phyloP scores from a whole-genome alignment of 2,888 invertebrate genomes.

The Crematogaster levior region DNA sequence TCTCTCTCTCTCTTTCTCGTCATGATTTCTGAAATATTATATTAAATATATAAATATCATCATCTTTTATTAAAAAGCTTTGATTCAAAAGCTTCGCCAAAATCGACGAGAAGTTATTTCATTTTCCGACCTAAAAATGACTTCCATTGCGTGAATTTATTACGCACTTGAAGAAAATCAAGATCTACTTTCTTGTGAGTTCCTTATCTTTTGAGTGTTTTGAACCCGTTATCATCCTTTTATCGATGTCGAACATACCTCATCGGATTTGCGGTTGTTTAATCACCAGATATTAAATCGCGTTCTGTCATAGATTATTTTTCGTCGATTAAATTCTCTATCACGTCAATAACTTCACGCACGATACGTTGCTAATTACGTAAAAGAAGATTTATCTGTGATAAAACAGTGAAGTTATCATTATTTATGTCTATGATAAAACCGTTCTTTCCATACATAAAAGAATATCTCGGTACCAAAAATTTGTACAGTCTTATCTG shows the following conservation, averaged over 20 bases:
- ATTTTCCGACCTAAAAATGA: neutral
- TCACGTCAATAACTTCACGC: conserved; percentile 12
- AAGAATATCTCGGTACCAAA: neutral
- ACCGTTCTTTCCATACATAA: neutral
- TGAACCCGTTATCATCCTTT: conserved; percentile 73
- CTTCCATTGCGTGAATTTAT: conserved; percentile 58
- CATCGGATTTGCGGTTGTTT: conserved; percentile 47
- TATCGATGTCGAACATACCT: conserved; percentile 71
- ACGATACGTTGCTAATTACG: neutral
- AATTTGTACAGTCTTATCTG: neutral
- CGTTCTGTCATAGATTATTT: conserved; percentile 17
- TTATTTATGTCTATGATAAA: neutral
- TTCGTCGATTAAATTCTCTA: conserved; percentile 17
- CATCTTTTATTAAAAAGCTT: neutral
- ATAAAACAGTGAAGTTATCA: neutral
- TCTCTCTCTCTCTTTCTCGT: neutral
- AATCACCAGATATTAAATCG: conserved; percentile 21
- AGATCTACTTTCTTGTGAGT: conserved; percentile 67
- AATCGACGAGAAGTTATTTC: conserved; percentile 4
- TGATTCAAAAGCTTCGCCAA: neutral
- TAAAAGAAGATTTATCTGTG: neutral
- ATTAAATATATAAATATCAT: neutral
- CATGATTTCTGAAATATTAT: neutral
- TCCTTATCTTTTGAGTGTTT: conserved; percentile 78
- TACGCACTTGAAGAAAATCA: conserved; percentile 62